Percentiles rank a stretch among this genome's conserved stretches.
These are phyloP conservation scores for Megaustenia siamemsis DNA, from an alignment of 2,888 invertebrate species.

Conservation along the genomic window DNA sequence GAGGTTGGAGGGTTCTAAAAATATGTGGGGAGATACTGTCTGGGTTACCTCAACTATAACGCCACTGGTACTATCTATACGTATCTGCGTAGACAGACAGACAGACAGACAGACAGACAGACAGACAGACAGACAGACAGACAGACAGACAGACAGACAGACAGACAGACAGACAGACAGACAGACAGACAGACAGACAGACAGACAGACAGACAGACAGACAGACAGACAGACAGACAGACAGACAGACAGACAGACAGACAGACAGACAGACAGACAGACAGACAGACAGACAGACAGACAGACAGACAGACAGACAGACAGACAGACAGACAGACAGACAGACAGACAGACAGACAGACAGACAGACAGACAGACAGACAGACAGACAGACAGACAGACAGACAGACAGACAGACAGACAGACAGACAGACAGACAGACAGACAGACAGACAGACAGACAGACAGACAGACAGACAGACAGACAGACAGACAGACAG, in stretches of 20 bases:
- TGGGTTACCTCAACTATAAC: no score
- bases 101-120: conserved; percentile 28
- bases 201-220: conserved; percentile 1
- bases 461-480: conserved; percentile 41
- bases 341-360: conserved; percentile 1
- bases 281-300: conserved; percentile 1
- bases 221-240: conserved; percentile 1
- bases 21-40: no score
- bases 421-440: conserved; percentile 1
- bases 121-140: conserved; percentile 1
- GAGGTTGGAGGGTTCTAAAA: no score
- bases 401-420: conserved; percentile 1
- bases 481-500: conserved; percentile 26
- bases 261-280: conserved; percentile 1
- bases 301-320: conserved; percentile 1
- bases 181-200: conserved; percentile 1
- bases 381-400: conserved; percentile 1
- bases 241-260: conserved; percentile 1
- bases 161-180: conserved; percentile 1
- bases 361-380: conserved; percentile 1
- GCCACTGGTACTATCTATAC: no score
- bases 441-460: conserved; percentile 13
- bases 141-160: conserved; percentile 1
- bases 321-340: conserved; percentile 1
- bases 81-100: no score